Conservation (phyloP, 2,888 invertebrate genomes). For the Seira ritae region DNA sequence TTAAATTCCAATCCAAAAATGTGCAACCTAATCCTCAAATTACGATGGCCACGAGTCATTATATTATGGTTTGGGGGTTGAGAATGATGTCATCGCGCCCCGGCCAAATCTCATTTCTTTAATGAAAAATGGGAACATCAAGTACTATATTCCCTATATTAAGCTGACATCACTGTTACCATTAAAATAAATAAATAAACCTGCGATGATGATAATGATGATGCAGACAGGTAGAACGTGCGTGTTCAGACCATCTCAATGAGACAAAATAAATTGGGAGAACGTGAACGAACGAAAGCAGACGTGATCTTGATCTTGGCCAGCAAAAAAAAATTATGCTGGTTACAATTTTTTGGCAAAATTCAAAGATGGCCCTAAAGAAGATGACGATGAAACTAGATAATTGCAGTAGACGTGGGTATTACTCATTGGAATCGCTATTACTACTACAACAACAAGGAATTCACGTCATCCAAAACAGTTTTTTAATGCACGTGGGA, state of each 20-base stretch:
- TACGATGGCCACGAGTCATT: background rate
- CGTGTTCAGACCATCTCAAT: background rate
- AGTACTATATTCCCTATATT: conserved; percentile 22
- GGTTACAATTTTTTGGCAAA: no score
- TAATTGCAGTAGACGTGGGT: no score
- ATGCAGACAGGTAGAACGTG: background rate
- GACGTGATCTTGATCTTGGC: background rate
- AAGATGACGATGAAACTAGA: no score
- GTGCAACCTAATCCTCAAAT: background rate
- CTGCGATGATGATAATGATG: conserved; percentile 46
- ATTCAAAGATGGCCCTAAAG: no score
- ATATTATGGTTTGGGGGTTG: background rate
- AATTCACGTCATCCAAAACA: no score
- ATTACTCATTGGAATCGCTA: no score
- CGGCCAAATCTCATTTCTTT: no score
- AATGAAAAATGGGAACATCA: no score
- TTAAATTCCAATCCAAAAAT: background rate
- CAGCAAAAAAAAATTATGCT: no score
- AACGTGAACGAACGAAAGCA: background rate
- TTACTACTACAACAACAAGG: no score
- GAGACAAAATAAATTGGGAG: background rate
- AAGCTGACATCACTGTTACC: conserved; percentile 48
- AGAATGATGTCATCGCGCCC: background rate
- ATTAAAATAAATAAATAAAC: conserved; percentile 42
- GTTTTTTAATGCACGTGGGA: no score